Base-by-base conservation (phyloP, 2,797 vertebrate genomes). In the Sitta carolinensis region DNA sequence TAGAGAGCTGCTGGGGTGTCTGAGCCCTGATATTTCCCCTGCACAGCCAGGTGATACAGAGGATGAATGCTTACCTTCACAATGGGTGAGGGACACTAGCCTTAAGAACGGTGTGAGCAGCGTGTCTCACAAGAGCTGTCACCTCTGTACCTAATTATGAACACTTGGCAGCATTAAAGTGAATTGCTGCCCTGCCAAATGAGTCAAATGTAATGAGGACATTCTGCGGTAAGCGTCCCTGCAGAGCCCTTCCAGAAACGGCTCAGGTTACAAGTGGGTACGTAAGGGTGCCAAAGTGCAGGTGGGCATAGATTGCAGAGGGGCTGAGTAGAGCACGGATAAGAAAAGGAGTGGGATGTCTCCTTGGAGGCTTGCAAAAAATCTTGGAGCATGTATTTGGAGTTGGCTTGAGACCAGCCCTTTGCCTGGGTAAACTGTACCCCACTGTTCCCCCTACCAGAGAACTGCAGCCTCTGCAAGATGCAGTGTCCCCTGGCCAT, bases 401-500 rank as follows among this genome's bases (percentile, higher is more conserved):
- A 29, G 11, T 5, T 87, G 84, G 63, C 69, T 79, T 92, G 50
- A 73, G 54, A 80, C 45, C 61, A 83, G 48, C 22, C 36, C 20
- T 87, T 89, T 85, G 40, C 34, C 26, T 1, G 3, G 29, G 52
- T 55, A 88, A 74, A 61, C 13, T 7, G 11, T 69, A 57, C 52
- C 50, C 50, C 0, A 0, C 4, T 1, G 57, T 36, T 84, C 52
- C 68, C 55, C 3, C 0, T 57, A 72, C 21, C 78, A 69, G 84
- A 45, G 51, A 79, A 15, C 27, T 18, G 74, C 34, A 75, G 1
- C 32, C 69, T 77, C 69, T 90, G 80, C 42, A 13, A 84, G 43
- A 45, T 2, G 0, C 70, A 17, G 23, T 13, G 7, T 69, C 55
- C 74, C 17, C n/a, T 52, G 29, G 27, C 77, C 0, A 0, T 6